A percentile compares a stretch with the other conserved stretches of the same genome.
Evolutionary conservation across 1,140 invertebrate species (phyloP).

Genomic region (Himalopsyche phryganea): DNA sequence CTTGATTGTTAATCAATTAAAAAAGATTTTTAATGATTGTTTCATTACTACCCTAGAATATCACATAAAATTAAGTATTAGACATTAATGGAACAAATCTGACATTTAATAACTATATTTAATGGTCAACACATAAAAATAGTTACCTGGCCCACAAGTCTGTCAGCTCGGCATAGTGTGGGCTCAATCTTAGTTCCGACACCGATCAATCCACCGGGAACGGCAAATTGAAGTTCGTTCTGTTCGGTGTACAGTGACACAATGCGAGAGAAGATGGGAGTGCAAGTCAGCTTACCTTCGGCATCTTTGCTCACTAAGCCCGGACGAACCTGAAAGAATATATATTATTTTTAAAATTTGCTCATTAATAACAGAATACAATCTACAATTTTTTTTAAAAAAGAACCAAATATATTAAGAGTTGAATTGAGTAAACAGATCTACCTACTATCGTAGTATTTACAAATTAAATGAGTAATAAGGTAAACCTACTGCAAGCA

Average conservation of each 20-base stretch:
- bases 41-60: too few species aligned
- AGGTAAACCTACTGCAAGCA: too few species aligned
- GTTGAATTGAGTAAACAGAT: background rate
- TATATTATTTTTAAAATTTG: background rate
- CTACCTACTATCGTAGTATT: too few species aligned
- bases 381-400: background rate
- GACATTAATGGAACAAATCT: too few species aligned
- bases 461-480: background rate
- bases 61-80: too few species aligned
- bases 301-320: constrained; percentile 94
- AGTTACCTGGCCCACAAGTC: constrained; percentile 86
- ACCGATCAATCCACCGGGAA: constrained; percentile 97
- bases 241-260: constrained; percentile 98
- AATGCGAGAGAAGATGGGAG: constrained; percentile 94
- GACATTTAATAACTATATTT: too few species aligned
- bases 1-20: too few species aligned
- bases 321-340: constrained; percentile 89
- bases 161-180: constrained; percentile 94
- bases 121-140: too few species aligned
- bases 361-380: background rate
- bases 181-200: constrained; percentile 99
- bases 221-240: constrained; percentile 97
- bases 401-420: constrained; percentile 7
- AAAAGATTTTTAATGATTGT: too few species aligned
- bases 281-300: constrained; percentile 93